Base-by-base conservation (phyloP, 2,888 invertebrate genomes). In the Nymphalis urticae region DNA sequence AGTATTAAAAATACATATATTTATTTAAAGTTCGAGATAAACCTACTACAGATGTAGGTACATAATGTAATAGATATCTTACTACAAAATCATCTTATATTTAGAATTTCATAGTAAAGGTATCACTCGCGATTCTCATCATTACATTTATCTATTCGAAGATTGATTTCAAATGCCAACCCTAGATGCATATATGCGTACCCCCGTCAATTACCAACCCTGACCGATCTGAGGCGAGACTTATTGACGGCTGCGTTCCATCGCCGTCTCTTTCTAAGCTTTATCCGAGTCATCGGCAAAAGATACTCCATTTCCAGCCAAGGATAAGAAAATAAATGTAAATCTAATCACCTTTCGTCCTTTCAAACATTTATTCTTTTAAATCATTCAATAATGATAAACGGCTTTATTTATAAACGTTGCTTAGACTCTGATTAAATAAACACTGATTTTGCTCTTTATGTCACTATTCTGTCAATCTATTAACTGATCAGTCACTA, bases 141-240 rank as follows among this genome's bases (percentile, higher is more conserved):
- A 42, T 13, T 42, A 13, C 42, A 42, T 42, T 42, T 13, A 42
- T 42, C 42, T 42, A 13, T 13, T 2, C 8, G 1, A 42, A 36
- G 42, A 58, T 58, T 58, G 19, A 58, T 58, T 36, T 10, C 1
- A n/a, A 21, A 24, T 19, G 62, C 0, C 83, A 90, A 71, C 90
- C 90, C 90, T 90, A 77, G 10, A 62, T 68, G 69, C 68, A 71
- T 75, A 75, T 78, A 78, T 78, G 80, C 80, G 83, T 86, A 85
- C 90, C 91, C 87, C 86, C 85, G 85, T 89, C 91, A 90, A 91
- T 91, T 91, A 90, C 89, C 85, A 87, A 82, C 90, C 89, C 90
- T 90, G 91, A 89, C 92, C 91, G 89, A 88, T 84, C 85, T 82
- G 85, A 84, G 84, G 83, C 85, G 87, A 88, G 89, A 90, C 91